Evolutionary conservation across 2,888 invertebrate species (phyloP).

Genomic region (Crocallis elinguaria): DNA sequence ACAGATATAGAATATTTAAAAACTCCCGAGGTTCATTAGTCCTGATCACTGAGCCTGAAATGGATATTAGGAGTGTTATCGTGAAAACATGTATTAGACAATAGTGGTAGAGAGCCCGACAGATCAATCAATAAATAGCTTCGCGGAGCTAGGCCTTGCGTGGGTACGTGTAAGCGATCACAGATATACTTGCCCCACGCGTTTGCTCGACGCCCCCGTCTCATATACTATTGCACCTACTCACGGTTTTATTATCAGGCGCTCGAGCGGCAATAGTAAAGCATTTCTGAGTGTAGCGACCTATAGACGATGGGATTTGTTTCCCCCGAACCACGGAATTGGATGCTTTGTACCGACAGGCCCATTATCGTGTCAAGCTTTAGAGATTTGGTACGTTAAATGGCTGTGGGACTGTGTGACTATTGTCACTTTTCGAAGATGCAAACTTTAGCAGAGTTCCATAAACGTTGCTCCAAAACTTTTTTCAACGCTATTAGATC

Average conservation of each 20-base stretch:
- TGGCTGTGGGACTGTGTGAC: neutral
- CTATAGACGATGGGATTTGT: constrained; percentile 30
- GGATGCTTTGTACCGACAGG: constrained; percentile 16
- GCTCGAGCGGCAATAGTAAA: constrained; percentile 32
- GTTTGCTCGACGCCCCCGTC: constrained; percentile 68
- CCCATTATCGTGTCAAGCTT: constrained; percentile 20
- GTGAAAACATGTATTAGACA: constrained; percentile 76
- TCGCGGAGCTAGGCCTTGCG: constrained; percentile 82
- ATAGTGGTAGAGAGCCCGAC: constrained; percentile 72
- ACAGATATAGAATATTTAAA: neutral
- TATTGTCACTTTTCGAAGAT: neutral
- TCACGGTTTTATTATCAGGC: constrained; percentile 23
- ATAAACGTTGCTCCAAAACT: no score
- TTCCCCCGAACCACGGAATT: constrained; percentile 14
- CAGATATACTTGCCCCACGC: constrained; percentile 78
- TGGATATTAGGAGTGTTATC: constrained; percentile 47
- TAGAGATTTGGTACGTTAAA: constrained; percentile 5
- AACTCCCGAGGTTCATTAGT: constrained; percentile 20
- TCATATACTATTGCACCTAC: constrained; percentile 29
- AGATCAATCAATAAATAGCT: constrained; percentile 73
- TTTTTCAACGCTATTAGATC: neutral
- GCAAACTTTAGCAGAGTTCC: neutral
- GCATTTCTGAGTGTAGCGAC: constrained; percentile 30
- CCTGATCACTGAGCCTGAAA: constrained; percentile 22
- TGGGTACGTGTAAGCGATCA: constrained; percentile 82